Conservation (phyloP, 2,888 invertebrate species). For the Conistra vaccinii region DNA sequence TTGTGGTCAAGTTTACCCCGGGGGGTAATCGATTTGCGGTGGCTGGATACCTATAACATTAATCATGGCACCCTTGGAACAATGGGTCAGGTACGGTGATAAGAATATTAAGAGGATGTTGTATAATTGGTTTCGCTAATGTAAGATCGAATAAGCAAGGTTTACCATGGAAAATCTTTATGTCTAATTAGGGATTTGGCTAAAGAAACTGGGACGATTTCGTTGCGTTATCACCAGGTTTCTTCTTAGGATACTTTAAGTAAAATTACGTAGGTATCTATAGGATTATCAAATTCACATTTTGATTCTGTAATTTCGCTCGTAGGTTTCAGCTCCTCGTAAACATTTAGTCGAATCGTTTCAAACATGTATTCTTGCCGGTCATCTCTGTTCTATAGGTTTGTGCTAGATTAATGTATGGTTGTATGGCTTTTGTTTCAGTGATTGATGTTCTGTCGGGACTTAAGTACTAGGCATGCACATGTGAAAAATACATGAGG, state of each 20-base stretch:
- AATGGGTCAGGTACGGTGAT: constrained; percentile 31
- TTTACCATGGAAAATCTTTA: neutral
- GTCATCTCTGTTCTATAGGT: constrained; percentile 6
- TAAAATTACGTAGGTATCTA: no score
- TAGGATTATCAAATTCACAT: neutral
- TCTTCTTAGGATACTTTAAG: no score
- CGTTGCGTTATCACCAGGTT: neutral
- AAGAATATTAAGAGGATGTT: constrained; percentile 22
- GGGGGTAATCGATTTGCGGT: constrained; percentile 36
- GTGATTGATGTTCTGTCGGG: constrained; percentile 9
- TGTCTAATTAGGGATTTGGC: neutral
- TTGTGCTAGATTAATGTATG: constrained; percentile 3
- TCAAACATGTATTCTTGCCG: neutral
- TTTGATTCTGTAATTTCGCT: neutral
- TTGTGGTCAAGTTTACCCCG: constrained; percentile 27
- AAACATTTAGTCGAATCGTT: neutral
- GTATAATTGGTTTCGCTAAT: constrained; percentile 7
- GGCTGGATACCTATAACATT: constrained; percentile 16
- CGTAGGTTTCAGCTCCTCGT: neutral
- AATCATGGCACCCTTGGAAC: constrained; percentile 20
- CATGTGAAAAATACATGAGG: neutral
- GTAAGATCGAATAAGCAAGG: neutral
- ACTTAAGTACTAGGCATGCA: neutral
- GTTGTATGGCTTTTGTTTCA: constrained; percentile 9
- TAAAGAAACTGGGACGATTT: neutral